phyloP scores from a whole-genome alignment of 92 coral and sea anemone genomes.

The Desmophyllum pertusum region DNA sequence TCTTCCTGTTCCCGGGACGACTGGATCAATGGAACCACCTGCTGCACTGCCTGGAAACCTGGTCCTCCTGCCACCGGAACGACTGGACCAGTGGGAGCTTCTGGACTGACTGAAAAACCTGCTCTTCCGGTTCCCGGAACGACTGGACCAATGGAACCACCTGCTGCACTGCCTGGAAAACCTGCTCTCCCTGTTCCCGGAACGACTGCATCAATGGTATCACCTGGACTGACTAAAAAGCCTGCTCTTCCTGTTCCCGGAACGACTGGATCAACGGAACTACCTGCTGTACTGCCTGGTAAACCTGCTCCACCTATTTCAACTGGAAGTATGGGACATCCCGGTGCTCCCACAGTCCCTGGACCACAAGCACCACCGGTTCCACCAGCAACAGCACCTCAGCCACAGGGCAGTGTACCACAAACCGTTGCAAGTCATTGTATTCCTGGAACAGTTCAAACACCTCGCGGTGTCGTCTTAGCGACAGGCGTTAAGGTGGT shows the following conservation, averaged over 20 bases:
- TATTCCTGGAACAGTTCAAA: too few species aligned
- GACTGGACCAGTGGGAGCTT: not conserved
- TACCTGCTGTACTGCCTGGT: too few species aligned
- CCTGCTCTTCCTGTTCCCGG: too few species aligned
- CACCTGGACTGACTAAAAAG: too few species aligned
- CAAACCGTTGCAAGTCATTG: too few species aligned
- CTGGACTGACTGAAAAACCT: too few species aligned
- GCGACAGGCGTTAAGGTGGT: conserved; percentile 13
- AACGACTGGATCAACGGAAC: conserved; percentile 8
- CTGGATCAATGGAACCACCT: too few species aligned
- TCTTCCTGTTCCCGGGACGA: too few species aligned
- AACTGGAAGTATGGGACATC: conserved; percentile 57
- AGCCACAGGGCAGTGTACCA: not conserved
- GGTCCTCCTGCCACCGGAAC: too few species aligned
- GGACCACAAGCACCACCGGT: conserved; percentile 6
- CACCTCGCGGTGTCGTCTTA: not conserved
- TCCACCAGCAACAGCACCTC: conserved; percentile 13
- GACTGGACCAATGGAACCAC: not conserved
- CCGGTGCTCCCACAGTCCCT: conserved; percentile 36
- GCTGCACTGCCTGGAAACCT: too few species aligned
- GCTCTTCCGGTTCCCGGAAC: not conserved
- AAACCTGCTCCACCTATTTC: too few species aligned
- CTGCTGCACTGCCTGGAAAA: conserved; percentile 60
- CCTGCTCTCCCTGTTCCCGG: conserved; percentile 79
- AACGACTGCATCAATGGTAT: too few species aligned